A percentile compares a stretch with the other conserved stretches of the same genome.
Conservation (phyloP, 2,888 invertebrate species). For the Folsomia candida region DNA sequence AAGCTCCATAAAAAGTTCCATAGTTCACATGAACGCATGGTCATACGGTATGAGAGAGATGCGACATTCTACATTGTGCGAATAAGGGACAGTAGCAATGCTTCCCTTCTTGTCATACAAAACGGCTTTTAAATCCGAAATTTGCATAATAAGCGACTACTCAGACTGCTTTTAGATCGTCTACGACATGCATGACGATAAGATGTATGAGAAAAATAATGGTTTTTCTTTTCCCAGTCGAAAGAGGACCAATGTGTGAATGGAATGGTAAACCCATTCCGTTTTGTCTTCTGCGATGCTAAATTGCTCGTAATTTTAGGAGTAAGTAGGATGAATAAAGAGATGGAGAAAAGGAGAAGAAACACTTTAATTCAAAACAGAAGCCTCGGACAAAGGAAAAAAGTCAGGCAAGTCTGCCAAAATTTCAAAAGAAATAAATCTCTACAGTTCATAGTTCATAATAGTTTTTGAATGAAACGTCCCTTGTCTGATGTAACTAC, state of each 20-base stretch:
- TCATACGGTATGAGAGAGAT: too few relatives aligned
- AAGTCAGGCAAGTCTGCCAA: too few relatives aligned
- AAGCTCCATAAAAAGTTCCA: neutral
- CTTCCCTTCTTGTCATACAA: neutral
- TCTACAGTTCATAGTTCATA: too few relatives aligned
- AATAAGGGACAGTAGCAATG: neutral
- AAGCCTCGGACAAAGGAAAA: neutral
- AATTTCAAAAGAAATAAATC: too few relatives aligned
- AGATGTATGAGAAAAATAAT: neutral
- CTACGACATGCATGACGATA: neutral
- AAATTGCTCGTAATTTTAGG: neutral
- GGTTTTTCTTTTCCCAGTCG: neutral
- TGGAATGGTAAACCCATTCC: neutral
- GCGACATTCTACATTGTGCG: too few relatives aligned
- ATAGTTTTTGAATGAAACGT: too few relatives aligned
- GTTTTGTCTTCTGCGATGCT: neutral
- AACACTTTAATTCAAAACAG: neutral
- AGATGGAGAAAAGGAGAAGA: neutral
- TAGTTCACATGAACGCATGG: too few relatives aligned
- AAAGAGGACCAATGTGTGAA: neutral
- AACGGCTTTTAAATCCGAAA: constrained; percentile 5
- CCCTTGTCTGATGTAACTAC: too few relatives aligned
- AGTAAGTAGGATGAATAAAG: neutral
- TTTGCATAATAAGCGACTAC: constrained; percentile 1
- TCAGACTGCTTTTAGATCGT: neutral